Conservation (phyloP, 2,797 vertebrate species). For the Macrochelys suwanniensis region DNA sequence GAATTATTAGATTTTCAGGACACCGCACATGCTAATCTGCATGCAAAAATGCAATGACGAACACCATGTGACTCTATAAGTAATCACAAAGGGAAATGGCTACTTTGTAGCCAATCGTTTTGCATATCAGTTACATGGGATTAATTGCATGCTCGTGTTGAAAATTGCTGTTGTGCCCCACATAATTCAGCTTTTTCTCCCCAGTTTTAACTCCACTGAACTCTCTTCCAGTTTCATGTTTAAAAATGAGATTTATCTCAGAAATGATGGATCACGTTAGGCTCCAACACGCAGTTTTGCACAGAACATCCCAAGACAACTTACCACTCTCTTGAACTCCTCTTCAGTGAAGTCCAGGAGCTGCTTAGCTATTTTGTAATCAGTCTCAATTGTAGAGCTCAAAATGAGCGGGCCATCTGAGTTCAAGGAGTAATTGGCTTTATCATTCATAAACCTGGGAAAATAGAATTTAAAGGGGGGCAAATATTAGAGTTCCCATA, state of each 20-base stretch:
- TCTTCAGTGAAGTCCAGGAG: conserved; percentile 93
- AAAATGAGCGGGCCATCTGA: conserved; percentile 96
- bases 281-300: background rate
- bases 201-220: background rate
- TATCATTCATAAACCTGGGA: conserved; percentile 90
- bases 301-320: conserved; percentile 18
- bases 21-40: too few species aligned
- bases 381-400: conserved; percentile 87
- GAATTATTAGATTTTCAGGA: background rate
- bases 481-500: background rate
- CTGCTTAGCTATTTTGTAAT: conserved; percentile 84
- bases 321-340: conserved; percentile 93
- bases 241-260: background rate
- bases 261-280: background rate
- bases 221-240: background rate
- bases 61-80: background rate
- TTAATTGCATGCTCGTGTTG: too few species aligned
- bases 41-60: background rate
- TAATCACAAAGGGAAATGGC: background rate
- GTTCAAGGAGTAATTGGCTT: conserved; percentile 93
- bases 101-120: background rate
- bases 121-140: background rate
- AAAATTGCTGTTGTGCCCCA: background rate
- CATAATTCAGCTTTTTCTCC: background rate
- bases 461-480: background rate